Percentiles rank a stretch among this genome's conserved stretches.
Conservation (phyloP, 2,113 vertebrate species). For the Trogon melanurus region DNA sequence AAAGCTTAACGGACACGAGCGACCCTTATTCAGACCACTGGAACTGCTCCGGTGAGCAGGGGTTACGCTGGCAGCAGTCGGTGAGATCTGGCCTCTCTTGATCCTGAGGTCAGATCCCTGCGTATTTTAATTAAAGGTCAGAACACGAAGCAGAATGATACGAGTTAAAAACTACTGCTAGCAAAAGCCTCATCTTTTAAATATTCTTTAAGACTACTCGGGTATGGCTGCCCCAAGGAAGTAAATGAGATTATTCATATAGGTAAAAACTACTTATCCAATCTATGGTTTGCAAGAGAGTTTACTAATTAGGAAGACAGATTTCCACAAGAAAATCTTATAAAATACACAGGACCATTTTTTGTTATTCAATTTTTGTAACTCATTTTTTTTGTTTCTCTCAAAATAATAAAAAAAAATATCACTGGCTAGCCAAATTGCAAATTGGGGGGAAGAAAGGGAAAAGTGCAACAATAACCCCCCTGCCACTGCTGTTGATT, state of each 20-base stretch:
- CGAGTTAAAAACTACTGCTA: not conserved
- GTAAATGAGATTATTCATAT: slow-evolving; percentile 21
- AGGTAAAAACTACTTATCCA: slow-evolving; percentile 28
- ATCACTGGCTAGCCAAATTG: not conserved
- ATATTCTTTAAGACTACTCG: slow-evolving; percentile 25
- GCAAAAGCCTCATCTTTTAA: slow-evolving; percentile 23
- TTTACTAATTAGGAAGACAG: not conserved
- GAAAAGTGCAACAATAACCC: not conserved
- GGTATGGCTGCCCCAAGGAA: slow-evolving; percentile 42
- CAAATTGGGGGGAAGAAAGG: not conserved
- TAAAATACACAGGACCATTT: not conserved
- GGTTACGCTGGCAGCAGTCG: not conserved
- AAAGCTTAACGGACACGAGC: not conserved
- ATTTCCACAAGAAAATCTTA: not conserved
- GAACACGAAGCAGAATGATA: slow-evolving; percentile 17
- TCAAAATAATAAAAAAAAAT: not conserved
- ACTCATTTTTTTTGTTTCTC: not conserved
- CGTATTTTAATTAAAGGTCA: slow-evolving; percentile 17
- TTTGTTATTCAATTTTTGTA: not conserved
- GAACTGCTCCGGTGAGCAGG: not conserved
- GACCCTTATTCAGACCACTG: not conserved
- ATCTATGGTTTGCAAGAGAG: not conserved
- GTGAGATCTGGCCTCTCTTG: not conserved
- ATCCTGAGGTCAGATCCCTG: not conserved
- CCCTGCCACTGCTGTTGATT: not conserved